phyloP scores from a whole-genome alignment of 2,113 vertebrate species.

The Pachycephala philippinensis region DNA sequence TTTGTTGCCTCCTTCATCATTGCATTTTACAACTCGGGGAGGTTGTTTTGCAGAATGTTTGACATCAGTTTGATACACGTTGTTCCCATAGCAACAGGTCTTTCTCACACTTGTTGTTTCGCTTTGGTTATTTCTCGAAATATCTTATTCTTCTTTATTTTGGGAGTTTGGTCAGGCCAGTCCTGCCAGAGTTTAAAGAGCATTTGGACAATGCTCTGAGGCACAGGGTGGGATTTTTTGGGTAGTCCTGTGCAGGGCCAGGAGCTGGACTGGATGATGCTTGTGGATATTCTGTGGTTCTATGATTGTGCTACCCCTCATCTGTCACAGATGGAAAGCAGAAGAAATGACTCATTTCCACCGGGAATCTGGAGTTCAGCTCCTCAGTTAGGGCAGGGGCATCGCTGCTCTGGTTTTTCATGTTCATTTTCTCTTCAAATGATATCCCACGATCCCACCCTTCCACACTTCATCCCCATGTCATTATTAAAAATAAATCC shows the following conservation, averaged over 20 bases:
- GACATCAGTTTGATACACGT: background rate
- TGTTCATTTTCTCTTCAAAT: background rate
- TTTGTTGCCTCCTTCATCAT: background rate
- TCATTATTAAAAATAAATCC: background rate
- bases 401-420: background rate
- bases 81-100: background rate
- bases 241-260: background rate
- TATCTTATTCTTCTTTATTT: background rate
- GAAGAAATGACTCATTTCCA: background rate
- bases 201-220: rapidly evolving
- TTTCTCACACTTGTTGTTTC: slow-evolving; percentile 4
- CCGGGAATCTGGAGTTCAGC: background rate
- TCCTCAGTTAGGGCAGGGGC: background rate
- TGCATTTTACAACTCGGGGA: background rate
- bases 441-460: rapidly evolving
- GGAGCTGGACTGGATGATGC: background rate
- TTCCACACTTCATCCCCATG: background rate
- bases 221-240: background rate
- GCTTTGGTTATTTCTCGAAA: background rate
- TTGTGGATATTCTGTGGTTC: background rate
- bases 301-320: background rate
- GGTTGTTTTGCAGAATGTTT: background rate
- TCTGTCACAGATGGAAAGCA: background rate
- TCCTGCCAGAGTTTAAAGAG: background rate
- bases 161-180: background rate